phyloP scores from a whole-genome alignment of 2,113 vertebrate species.

The Misgurnus anguillicaudatus region DNA sequence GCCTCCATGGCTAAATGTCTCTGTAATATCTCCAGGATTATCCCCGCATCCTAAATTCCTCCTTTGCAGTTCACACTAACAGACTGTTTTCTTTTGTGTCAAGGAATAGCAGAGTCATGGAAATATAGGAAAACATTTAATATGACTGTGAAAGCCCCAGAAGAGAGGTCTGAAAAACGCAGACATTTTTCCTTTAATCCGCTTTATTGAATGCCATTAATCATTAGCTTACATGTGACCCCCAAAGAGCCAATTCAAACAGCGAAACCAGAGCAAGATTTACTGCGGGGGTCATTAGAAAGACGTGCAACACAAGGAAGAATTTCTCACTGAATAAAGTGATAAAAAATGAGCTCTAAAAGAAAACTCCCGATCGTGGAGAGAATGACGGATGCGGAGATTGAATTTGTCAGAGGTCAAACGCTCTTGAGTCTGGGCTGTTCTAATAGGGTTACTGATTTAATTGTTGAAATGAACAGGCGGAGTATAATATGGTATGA shows the following conservation, averaged over 20 bases:
- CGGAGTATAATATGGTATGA: too few relatives aligned
- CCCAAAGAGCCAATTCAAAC: slow-evolving; percentile 47
- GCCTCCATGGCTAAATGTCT: neutral
- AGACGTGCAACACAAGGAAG: slow-evolving; percentile 37
- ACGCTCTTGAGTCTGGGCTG: neutral
- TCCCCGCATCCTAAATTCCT: neutral
- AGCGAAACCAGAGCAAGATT: slow-evolving; percentile 47
- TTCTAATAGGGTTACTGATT: slow-evolving; percentile 20
- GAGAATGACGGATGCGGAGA: slow-evolving; percentile 4
- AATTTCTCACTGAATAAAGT: slow-evolving; percentile 36
- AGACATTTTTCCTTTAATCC: slow-evolving; percentile 45
- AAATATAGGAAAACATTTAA: slow-evolving; percentile 30
- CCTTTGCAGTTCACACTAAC: neutral
- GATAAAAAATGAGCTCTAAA: slow-evolving; percentile 40
- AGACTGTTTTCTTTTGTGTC: slow-evolving; percentile 6
- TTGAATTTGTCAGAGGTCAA: slow-evolving; percentile 13
- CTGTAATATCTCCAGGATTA: neutral
- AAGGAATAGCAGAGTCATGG: slow-evolving; percentile 29
- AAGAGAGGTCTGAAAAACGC: slow-evolving; percentile 30
- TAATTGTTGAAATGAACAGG: neutral
- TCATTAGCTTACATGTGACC: slow-evolving; percentile 42
- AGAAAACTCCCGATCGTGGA: slow-evolving; percentile 6
- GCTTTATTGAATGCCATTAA: slow-evolving; percentile 48
- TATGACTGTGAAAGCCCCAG: slow-evolving; percentile 16
- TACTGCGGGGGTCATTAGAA: slow-evolving; percentile 36